Percentiles rank a stretch among this genome's conserved stretches.
Evolutionary conservation across 2,797 vertebrate species (phyloP).

Genomic region (Notamacropus eugenii): DNA sequence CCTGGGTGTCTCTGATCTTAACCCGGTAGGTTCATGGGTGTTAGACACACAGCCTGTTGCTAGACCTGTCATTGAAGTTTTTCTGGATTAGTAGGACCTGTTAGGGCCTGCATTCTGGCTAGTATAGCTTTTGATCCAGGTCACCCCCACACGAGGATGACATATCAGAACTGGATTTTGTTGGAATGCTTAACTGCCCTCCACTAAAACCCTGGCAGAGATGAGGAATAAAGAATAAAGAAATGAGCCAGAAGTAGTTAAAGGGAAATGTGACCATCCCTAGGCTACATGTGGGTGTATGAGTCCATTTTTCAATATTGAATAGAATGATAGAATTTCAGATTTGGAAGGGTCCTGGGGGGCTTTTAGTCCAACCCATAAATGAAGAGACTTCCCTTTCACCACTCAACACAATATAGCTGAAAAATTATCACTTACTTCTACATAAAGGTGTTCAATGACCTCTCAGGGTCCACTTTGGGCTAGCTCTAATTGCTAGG

Average conservation of each 20-base stretch:
- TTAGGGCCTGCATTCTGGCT: not conserved
- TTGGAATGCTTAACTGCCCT: not conserved
- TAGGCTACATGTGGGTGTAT: not conserved
- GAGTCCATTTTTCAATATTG: not conserved
- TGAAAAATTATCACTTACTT: not conserved
- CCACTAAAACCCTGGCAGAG: not conserved
- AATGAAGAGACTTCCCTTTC: not conserved
- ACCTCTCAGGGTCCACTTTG: not conserved
- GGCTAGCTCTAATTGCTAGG: not conserved
- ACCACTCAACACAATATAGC: not conserved
- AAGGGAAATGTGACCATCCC: not conserved
- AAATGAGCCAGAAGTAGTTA: not conserved
- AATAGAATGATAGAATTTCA: not conserved
- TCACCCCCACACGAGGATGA: not conserved
- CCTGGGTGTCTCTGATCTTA: not conserved
- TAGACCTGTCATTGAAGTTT: not conserved
- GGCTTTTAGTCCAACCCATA: not conserved
- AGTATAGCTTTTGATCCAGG: not conserved
- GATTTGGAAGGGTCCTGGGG: not conserved
- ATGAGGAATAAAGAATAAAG: not conserved
- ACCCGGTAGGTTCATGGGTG: too few relatives aligned
- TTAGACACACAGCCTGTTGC: not conserved
- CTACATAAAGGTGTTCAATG: not conserved
- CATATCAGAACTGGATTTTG: not conserved
- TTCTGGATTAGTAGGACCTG: not conserved